Evolutionary conservation across 2,797 vertebrate genomes (phyloP).

Genomic region (Geotrypetes seraphini): DNA sequence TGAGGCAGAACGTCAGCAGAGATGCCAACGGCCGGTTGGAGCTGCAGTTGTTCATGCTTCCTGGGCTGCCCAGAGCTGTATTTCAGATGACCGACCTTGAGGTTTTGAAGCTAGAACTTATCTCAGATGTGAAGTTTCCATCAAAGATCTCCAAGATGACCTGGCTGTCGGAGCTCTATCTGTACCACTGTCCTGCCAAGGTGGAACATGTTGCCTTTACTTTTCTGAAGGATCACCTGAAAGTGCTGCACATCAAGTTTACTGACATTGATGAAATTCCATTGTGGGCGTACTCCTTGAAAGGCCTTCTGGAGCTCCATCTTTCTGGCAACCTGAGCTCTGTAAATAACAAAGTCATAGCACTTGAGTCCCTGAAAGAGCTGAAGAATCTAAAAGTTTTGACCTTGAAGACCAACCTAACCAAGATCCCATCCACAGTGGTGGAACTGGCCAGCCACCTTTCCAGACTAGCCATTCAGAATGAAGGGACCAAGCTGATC

Average conservation of each 20-base stretch:
- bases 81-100: constrained; percentile 54
- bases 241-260: constrained; percentile 57
- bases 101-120: constrained; percentile 59
- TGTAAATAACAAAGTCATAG: constrained; percentile 39
- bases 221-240: constrained; percentile 52
- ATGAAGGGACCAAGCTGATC: constrained; percentile 53
- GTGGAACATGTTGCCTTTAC: constrained; percentile 49
- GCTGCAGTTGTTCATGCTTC: constrained; percentile 59
- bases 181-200: constrained; percentile 51
- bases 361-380: constrained; percentile 45
- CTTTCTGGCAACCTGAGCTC: constrained; percentile 39
- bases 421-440: constrained; percentile 52
- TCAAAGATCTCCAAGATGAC: constrained; percentile 52
- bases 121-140: constrained; percentile 50
- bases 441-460: constrained; percentile 50
- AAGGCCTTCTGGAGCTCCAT: constrained; percentile 57
- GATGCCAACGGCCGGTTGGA: constrained; percentile 38
- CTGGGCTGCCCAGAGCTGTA: constrained; percentile 52
- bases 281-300: constrained; percentile 54
- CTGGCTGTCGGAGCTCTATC: constrained; percentile 55
- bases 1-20: constrained; percentile 36
- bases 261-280: constrained; percentile 54
- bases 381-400: constrained; percentile 49
- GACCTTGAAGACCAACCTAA: constrained; percentile 43
- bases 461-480: constrained; percentile 50